These are phyloP conservation scores for Acrocephalus scirpaceus DNA, from an alignment of 2,797 vertebrate genomes.

Conservation along the genomic window DNA sequence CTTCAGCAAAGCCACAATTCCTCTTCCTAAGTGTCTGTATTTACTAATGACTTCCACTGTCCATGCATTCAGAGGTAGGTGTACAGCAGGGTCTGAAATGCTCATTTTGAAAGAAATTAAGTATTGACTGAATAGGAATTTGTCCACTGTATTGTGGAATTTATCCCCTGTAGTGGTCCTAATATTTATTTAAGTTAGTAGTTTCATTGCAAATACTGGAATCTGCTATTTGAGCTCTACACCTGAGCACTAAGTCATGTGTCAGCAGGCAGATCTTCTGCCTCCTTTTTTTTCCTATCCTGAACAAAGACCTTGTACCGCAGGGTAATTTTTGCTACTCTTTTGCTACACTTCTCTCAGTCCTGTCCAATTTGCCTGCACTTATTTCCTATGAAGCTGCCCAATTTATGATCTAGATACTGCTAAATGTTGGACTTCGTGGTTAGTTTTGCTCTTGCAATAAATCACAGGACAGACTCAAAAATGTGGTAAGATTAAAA, in stretches of 20 bases:
- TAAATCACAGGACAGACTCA: neutral
- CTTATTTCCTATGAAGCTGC: neutral
- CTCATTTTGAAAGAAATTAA: neutral
- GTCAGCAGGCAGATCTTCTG: neutral
- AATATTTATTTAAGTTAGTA: neutral
- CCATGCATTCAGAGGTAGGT: neutral
- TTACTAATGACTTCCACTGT: neutral
- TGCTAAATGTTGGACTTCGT: neutral
- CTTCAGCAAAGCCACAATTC: neutral
- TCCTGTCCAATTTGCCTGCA: constrained; percentile 1
- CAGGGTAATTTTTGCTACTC: neutral
- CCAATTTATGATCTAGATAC: neutral
- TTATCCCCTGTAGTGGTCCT: neutral
- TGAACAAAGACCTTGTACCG: neutral
- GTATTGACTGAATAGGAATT: neutral
- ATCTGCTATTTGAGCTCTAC: neutral
- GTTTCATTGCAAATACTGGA: neutral
- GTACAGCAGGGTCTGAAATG: neutral
- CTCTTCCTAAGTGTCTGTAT: neutral
- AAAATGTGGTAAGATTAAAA: neutral
- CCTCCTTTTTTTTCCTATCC: neutral
- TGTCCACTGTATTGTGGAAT: neutral
- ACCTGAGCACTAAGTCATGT: neutral
- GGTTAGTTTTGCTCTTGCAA: neutral
- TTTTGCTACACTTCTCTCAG: constrained; percentile 11